Percentiles rank a stretch among this genome's conserved stretches.
These are phyloP conservation scores for Otocyon megalotis DNA, from an alignment of 2,113 vertebrate species.

Conservation along the genomic window DNA sequence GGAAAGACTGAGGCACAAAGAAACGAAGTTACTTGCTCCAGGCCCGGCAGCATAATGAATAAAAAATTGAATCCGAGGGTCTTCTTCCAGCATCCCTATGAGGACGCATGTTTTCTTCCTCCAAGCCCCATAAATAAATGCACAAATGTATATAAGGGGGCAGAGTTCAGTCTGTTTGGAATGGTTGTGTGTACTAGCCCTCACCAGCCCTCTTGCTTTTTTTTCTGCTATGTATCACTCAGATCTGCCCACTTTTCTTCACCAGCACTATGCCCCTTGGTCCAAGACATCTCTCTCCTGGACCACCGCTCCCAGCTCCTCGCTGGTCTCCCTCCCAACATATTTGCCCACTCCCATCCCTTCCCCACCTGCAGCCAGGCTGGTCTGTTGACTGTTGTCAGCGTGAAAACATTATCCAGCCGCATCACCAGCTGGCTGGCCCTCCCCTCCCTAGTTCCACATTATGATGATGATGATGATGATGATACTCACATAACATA, in stretches of 20 bases:
- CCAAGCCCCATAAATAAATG: rapidly evolving
- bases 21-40: neutral
- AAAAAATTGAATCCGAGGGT: neutral
- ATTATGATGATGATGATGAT: neutral
- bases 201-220: neutral
- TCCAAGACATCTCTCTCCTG: neutral
- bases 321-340: neutral
- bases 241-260: neutral
- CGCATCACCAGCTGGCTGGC: neutral
- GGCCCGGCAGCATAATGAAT: neutral
- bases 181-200: rapidly evolving
- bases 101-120: neutral
- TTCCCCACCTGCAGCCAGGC: neutral
- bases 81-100: neutral
- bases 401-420: neutral
- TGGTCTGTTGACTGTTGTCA: neutral
- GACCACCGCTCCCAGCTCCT: no score
- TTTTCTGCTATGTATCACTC: neutral
- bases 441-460: neutral
- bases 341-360: neutral
- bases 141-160: neutral
- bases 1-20: slow-evolving; percentile 18
- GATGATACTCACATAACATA: neutral
- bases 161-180: neutral
- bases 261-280: neutral